Base-by-base conservation (phyloP, 2,113 vertebrate species). In the Haemorhous mexicanus region DNA sequence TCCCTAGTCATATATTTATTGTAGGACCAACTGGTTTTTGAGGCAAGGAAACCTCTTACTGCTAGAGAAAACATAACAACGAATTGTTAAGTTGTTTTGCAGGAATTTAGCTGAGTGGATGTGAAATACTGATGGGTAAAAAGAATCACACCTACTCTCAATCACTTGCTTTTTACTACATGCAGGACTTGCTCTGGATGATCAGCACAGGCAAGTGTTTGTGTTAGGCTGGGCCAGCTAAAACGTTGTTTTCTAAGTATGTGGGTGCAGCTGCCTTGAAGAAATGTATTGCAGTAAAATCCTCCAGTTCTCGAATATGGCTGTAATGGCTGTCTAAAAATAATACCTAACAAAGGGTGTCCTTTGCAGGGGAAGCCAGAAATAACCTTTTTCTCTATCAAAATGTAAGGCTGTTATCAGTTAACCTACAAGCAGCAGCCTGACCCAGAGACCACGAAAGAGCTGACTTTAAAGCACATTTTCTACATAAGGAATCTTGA, bases 291-390 rank as follows among this genome's bases (percentile, higher is more conserved):
- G 43, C 64, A 68, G 73, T 20, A 58, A 79, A 92, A 86, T 43
- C 55, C 16, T 58, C 30, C 72, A 24, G 21, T 62, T 77, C 72
- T 88, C 2, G 7, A 77, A 41, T 24, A 32, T 2, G 41, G 50
- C 70, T 70, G 66, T 62, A 87, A 47, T 55, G 58, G 43, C 67
- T 77, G 82, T 85, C 94, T 94, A 93, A 95, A 97, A 96, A 94
- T 80, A 95, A 79, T 50, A 70, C 16, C 1, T 47, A 86, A 84
- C 83, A 93, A 96, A 87, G 68, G 26, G 43, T 70, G 79, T 79
- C 76, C 68, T 84, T 86, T 0, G 3, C 43, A 35, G 18, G 17
- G 13, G 58, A 17, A 83, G 33, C 22, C 62, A 81, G 39, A 84
- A 95, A 70, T 86, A 92, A 59, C 88, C 44, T 41, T 83, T 90